Evolutionary conservation across 2,113 vertebrate genomes (phyloP).

Genomic region (Mugil cephalus): DNA sequence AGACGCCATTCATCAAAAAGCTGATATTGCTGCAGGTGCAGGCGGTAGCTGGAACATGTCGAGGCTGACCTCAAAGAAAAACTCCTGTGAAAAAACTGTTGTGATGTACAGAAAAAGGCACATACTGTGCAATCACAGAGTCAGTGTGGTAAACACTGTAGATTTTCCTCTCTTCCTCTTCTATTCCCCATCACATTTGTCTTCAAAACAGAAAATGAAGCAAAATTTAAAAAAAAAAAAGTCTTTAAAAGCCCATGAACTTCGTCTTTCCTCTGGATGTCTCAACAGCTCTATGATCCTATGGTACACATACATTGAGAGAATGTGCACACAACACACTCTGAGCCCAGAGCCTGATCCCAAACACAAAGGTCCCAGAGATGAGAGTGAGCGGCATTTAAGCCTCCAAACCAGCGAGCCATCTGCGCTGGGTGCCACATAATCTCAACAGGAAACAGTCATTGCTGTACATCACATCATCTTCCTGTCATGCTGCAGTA

Average conservation of each 20-base stretch:
- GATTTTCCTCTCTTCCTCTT: constrained; percentile 4
- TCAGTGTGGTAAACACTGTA: background rate
- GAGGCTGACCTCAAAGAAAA: constrained; percentile 57
- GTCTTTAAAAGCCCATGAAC: constrained; percentile 1
- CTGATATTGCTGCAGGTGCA: constrained; percentile 53
- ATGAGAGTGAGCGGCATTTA: constrained; percentile 69
- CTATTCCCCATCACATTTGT: constrained; percentile 5
- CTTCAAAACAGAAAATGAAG: constrained; percentile 1
- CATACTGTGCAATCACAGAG: constrained; percentile 5
- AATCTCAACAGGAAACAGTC: constrained; percentile 72
- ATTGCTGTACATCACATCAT: constrained; percentile 53
- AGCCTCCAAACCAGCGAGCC: constrained; percentile 66
- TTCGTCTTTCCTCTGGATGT: constrained; percentile 4
- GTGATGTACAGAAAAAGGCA: constrained; percentile 5
- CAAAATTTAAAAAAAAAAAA: constrained; percentile 14
- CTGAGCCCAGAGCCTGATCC: constrained; percentile 45
- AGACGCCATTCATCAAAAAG: constrained; percentile 65
- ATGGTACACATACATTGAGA: constrained; percentile 30
- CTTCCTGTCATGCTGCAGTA: constrained; percentile 51
- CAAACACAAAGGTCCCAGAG: constrained; percentile 60
- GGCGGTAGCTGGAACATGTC: constrained; percentile 41
- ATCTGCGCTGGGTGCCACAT: constrained; percentile 75
- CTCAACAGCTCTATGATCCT: constrained; percentile 17
- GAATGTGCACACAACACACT: constrained; percentile 20
- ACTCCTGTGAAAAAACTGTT: constrained; percentile 47